A percentile compares a stretch with the other conserved stretches of the same genome.
Evolutionary conservation across 2,888 invertebrate genomes (phyloP).

Genomic region (Ischnura elegans): DNA sequence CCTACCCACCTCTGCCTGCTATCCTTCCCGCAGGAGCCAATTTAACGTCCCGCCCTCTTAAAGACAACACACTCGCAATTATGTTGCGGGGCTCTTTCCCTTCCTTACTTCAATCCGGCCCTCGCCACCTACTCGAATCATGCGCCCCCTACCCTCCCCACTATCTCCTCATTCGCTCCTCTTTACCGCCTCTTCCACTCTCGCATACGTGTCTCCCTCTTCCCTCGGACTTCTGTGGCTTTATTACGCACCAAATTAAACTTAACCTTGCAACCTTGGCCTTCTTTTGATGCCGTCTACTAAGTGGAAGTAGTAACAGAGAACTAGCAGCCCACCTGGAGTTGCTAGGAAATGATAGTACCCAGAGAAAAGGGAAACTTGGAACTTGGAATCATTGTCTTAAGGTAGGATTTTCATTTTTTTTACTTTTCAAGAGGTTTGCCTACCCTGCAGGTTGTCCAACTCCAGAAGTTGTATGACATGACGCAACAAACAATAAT

Average conservation of each 20-base stretch:
- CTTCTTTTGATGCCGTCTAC: no score
- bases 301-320: no score
- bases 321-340: no score
- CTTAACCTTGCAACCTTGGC: no score
- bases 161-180: not conserved
- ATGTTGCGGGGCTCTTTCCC: conserved; percentile 59
- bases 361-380: no score
- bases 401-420: no score
- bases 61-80: conserved; percentile 64
- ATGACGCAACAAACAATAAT: no score
- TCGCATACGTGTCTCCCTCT: not conserved
- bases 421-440: no score
- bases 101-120: conserved; percentile 62
- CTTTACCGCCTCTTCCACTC: not conserved
- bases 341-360: no score
- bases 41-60: conserved; percentile 61
- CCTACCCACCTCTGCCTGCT: not conserved
- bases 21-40: conserved; percentile 58
- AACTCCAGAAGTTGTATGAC: no score
- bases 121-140: conserved; percentile 53
- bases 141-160: not conserved
- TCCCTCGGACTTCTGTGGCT: not conserved
- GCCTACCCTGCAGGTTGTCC: no score
- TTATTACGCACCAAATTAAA: not conserved
- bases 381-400: no score